Evolutionary conservation across 2,888 invertebrate genomes (phyloP).

Genomic region (Morinoia aosen): DNA sequence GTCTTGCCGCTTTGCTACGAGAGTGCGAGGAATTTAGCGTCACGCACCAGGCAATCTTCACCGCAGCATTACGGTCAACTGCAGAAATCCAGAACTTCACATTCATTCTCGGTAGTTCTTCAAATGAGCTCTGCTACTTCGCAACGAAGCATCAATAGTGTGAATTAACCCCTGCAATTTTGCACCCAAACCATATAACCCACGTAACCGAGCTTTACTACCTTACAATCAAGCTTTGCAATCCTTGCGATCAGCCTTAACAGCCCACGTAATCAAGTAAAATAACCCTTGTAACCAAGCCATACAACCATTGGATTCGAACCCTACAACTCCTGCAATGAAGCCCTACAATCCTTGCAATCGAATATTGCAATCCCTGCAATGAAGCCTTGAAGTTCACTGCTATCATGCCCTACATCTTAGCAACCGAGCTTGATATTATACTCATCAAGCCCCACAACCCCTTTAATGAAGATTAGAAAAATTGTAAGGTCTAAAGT

Average conservation of each 20-base stretch:
- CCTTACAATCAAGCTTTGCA: background rate
- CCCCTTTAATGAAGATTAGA: background rate
- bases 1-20: background rate
- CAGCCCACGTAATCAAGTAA: too few relatives aligned
- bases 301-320: background rate
- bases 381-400: background rate
- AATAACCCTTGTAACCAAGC: too few relatives aligned
- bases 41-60: background rate
- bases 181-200: too few relatives aligned
- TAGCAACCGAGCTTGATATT: too few relatives aligned
- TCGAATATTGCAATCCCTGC: background rate
- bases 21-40: background rate
- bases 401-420: background rate
- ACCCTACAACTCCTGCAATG: background rate
- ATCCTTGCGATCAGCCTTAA: background rate
- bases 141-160: too few relatives aligned
- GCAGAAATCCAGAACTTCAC: too few relatives aligned
- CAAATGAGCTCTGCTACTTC: too few relatives aligned
- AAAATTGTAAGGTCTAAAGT: too few relatives aligned
- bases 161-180: too few relatives aligned
- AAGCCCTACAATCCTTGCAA: background rate
- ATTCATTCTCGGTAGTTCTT: too few relatives aligned
- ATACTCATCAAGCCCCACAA: background rate
- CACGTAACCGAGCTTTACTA: background rate
- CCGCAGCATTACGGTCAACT: background rate